Evolutionary conservation across 2,888 invertebrate genomes (phyloP).

Genomic region (Metopia argyrocephala): DNA sequence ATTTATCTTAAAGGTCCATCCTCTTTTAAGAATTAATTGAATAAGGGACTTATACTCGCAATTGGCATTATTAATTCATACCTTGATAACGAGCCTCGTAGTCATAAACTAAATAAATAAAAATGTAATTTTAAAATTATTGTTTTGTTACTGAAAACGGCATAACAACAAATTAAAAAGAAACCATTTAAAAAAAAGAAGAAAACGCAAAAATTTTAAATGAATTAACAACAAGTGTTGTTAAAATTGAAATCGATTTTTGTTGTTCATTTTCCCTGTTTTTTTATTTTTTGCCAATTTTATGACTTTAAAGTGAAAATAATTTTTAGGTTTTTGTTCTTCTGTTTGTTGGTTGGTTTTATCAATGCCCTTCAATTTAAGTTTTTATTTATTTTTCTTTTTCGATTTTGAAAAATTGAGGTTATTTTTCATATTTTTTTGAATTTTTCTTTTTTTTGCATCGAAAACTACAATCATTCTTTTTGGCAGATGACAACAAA

Average conservation of each 20-base stretch:
- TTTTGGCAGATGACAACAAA: conserved; percentile 61
- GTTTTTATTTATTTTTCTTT: neutral
- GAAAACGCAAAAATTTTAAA: conserved; percentile 16
- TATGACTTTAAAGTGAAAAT: conserved; percentile 44
- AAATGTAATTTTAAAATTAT: conserved; percentile 50
- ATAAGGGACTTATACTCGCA: too few relatives aligned
- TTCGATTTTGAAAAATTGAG: conserved; percentile 40
- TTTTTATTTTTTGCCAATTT: conserved; percentile 16
- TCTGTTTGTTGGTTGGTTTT: neutral
- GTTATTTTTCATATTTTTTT: conserved; percentile 14
- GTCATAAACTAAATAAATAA: conserved; percentile 21
- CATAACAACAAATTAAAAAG: neutral
- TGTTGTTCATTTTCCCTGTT: neutral
- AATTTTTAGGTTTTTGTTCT: neutral
- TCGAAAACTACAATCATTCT: conserved; percentile 44
- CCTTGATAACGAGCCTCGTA: neutral
- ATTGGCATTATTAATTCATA: too few relatives aligned
- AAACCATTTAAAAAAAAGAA: neutral
- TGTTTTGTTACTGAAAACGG: conserved; percentile 34
- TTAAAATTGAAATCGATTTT: conserved; percentile 46
- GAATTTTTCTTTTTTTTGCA: neutral
- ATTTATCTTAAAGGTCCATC: too few relatives aligned
- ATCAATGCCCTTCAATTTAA: neutral
- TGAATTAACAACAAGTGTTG: conserved; percentile 60
- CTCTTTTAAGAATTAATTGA: too few relatives aligned